Conservation (phyloP, 2,113 vertebrate genomes). For the Garra rufa region DNA sequence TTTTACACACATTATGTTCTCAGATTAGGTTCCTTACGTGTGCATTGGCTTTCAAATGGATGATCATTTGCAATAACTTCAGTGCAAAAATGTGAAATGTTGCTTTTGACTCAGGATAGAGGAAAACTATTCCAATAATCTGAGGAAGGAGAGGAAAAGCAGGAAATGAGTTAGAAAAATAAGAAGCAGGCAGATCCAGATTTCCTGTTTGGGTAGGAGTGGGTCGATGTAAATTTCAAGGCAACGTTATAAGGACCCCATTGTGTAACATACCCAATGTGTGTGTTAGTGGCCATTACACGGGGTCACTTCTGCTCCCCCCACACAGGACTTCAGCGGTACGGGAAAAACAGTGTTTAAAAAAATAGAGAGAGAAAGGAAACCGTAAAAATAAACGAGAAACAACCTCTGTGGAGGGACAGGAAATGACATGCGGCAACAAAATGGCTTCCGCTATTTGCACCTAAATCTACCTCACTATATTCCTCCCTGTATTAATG, state of each 20-base stretch:
- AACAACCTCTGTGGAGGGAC: conserved; percentile 72
- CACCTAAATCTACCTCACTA: conserved; percentile 40
- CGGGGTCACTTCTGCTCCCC: conserved; percentile 69
- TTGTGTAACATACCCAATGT: conserved; percentile 73
- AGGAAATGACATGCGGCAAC: conserved; percentile 79
- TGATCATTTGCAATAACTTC: background rate
- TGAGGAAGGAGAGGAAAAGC: conserved; percentile 75
- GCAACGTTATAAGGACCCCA: conserved; percentile 79
- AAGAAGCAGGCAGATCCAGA: conserved; percentile 76
- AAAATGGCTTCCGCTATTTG: conserved; percentile 75
- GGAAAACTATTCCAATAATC: conserved; percentile 70
- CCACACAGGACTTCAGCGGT: conserved; percentile 70
- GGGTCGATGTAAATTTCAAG: conserved; percentile 72
- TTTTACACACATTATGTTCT: background rate
- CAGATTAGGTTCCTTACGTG: background rate
- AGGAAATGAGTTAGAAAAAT: conserved; percentile 83
- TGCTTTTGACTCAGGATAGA: conserved; percentile 28
- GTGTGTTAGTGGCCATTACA: conserved; percentile 54
- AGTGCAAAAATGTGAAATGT: conserved; percentile 11
- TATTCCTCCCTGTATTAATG: background rate
- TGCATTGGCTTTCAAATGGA: background rate
- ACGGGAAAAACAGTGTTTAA: conserved; percentile 70
- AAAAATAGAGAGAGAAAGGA: conserved; percentile 72
- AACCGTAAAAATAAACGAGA: conserved; percentile 84
- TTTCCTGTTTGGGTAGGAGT: conserved; percentile 77